These are phyloP conservation scores for Microchirus variegatus DNA, from an alignment of 2,797 vertebrate species.

Conservation along the genomic window DNA sequence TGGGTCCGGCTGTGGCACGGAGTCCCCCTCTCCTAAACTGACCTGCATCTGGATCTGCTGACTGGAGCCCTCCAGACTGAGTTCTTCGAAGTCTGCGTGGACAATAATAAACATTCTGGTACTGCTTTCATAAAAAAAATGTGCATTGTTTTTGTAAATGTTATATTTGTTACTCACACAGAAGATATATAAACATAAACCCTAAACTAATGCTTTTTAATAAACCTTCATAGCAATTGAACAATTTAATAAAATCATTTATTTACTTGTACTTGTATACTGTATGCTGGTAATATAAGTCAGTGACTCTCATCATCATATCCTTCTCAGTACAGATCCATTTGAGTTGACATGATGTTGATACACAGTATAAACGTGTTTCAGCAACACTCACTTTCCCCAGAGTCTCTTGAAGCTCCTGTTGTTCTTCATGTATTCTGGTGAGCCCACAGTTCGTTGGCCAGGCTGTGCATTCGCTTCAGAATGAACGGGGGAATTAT, in stretches of 20 bases:
- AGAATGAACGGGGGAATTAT: constrained; percentile 84
- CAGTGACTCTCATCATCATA: neutral
- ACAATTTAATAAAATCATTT: too few relatives aligned
- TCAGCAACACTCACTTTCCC: constrained; percentile 90
- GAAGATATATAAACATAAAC: too few relatives aligned
- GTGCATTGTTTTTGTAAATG: too few relatives aligned
- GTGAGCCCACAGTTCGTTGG: constrained; percentile 85
- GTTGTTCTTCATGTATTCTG: constrained; percentile 91
- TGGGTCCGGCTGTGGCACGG: constrained; percentile 93
- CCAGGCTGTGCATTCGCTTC: constrained; percentile 76
- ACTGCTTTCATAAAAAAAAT: too few relatives aligned
- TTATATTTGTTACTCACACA: too few relatives aligned
- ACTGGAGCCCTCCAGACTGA: constrained; percentile 91
- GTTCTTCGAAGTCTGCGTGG: constrained; percentile 89
- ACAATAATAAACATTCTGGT: neutral
- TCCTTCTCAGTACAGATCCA: neutral
- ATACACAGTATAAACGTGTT: constrained; percentile 2
- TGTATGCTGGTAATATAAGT: neutral
- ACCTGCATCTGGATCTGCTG: constrained; percentile 84
- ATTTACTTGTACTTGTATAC: too few relatives aligned
- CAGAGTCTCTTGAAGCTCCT: constrained; percentile 95
- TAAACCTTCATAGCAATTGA: too few relatives aligned
- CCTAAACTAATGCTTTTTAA: too few relatives aligned
- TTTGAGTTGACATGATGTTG: constrained; percentile 3
- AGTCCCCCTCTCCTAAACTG: constrained; percentile 94